phyloP scores from a whole-genome alignment of 2,797 vertebrate genomes.

The Ctenopoma kingsleyae region DNA sequence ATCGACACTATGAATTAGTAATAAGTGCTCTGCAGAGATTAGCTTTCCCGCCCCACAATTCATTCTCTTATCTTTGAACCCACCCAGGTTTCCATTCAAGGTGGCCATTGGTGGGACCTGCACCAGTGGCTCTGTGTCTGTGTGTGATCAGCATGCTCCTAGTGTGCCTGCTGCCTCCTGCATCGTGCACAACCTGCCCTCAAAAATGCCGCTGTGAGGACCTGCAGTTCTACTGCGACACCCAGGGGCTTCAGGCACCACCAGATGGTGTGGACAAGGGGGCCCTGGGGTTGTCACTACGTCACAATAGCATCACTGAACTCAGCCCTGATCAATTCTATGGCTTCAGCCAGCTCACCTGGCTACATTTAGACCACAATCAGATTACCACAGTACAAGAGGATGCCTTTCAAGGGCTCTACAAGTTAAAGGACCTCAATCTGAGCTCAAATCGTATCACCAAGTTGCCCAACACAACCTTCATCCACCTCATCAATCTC shows the following conservation, averaged over 20 bases:
- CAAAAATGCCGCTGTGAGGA: conserved; percentile 99
- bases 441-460: conserved; percentile 99
- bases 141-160: conserved; percentile 99
- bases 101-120: conserved; percentile 99
- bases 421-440: conserved; percentile 99
- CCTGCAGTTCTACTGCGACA: conserved; percentile 99
- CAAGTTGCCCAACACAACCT: conserved; percentile 99
- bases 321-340: conserved; percentile 98
- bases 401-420: conserved; percentile 99
- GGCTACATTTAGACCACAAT: conserved; percentile 99
- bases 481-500: conserved; percentile 99
- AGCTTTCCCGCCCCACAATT: conserved; percentile 81
- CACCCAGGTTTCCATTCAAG: conserved; percentile 99
- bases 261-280: conserved; percentile 97
- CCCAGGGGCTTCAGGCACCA: conserved; percentile 97
- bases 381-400: conserved; percentile 97
- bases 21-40: conserved; percentile 81
- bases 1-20: conserved; percentile 68
- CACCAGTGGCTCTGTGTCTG: conserved; percentile 97
- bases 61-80: conserved; percentile 87
- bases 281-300: conserved; percentile 96
- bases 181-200: conserved; percentile 98
- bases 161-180: conserved; percentile 95
- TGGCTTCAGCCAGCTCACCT: conserved; percentile 97
- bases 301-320: conserved; percentile 97